Conservation (phyloP, 1,140 invertebrate genomes). For the Cotesia chilonis region DNA sequence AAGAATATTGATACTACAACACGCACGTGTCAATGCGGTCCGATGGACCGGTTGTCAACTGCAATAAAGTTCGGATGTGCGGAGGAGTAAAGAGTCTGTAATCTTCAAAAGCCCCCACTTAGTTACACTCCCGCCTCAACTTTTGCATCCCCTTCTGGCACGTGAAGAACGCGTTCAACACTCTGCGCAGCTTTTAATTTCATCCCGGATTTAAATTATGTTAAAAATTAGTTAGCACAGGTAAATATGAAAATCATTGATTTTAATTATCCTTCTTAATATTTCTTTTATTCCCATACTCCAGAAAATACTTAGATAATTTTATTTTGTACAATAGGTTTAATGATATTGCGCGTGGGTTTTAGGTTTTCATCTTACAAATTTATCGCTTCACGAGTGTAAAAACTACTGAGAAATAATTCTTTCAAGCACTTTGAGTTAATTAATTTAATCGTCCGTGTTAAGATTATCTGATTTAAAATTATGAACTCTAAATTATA, state of each 20-base stretch:
- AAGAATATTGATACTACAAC: constrained; percentile 28
- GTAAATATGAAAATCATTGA: neutral
- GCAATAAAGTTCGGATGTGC: constrained; percentile 41
- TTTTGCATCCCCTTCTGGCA: constrained; percentile 21
- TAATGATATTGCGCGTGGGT: neutral
- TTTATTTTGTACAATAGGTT: too few relatives aligned
- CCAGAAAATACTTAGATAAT: too few relatives aligned
- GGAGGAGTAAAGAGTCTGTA: constrained; percentile 34
- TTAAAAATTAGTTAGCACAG: neutral
- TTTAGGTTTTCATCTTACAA: neutral
- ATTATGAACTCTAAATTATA: too few relatives aligned
- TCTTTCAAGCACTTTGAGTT: neutral
- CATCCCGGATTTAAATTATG: neutral
- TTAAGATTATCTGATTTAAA: too few relatives aligned
- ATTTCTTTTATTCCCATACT: too few relatives aligned
- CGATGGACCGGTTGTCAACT: constrained; percentile 43
- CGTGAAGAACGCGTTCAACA: neutral
- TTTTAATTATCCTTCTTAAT: too few relatives aligned
- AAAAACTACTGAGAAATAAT: constrained; percentile 3
- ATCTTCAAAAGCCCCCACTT: constrained; percentile 42
- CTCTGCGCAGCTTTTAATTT: constrained; percentile 1
- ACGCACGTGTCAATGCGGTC: constrained; percentile 29
- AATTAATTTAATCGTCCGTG: too few relatives aligned
- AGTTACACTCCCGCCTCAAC: constrained; percentile 32
- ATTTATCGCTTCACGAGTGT: neutral